Evolutionary conservation across 1,140 invertebrate genomes (phyloP).

Genomic region (Trichogramma pretiosum): DNA sequence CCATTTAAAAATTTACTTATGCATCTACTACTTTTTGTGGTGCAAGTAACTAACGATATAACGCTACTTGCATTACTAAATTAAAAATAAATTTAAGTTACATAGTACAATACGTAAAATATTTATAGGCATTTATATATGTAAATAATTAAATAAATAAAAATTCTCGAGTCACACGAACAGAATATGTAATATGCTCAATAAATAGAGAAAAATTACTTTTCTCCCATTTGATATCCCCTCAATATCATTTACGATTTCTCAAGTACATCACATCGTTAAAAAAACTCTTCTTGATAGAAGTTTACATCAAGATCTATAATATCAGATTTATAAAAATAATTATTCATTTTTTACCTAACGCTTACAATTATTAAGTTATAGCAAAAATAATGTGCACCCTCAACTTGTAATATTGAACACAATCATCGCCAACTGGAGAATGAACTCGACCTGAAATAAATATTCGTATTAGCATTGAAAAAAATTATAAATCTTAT

Average conservation of each 20-base stretch:
- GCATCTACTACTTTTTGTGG: no score
- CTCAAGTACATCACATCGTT: no score
- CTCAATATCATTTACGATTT: no score
- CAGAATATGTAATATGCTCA: no score
- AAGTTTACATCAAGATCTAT: slow-evolving; percentile 10
- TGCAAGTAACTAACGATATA: no score
- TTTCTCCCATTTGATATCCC: not conserved
- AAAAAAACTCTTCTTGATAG: slow-evolving; percentile 7
- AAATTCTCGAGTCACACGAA: no score
- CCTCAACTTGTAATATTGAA: not conserved
- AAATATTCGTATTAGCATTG: slow-evolving; percentile 7
- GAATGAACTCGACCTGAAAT: slow-evolving; percentile 39
- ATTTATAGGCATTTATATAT: no score
- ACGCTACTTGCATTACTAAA: no score
- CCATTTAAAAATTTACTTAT: no score
- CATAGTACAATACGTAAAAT: no score
- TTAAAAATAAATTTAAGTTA: no score
- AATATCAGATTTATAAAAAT: slow-evolving; percentile 7
- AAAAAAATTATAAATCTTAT: not conserved
- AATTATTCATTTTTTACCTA: slow-evolving; percentile 4
- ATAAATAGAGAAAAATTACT: not conserved
- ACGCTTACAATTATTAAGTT: not conserved
- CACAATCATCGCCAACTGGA: slow-evolving; percentile 35
- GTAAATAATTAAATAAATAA: no score
- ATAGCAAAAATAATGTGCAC: slow-evolving; percentile 4